A percentile compares a stretch with the other conserved stretches of the same genome.
Conservation (phyloP, 1,140 invertebrate genomes). For the Zophobas morio region DNA sequence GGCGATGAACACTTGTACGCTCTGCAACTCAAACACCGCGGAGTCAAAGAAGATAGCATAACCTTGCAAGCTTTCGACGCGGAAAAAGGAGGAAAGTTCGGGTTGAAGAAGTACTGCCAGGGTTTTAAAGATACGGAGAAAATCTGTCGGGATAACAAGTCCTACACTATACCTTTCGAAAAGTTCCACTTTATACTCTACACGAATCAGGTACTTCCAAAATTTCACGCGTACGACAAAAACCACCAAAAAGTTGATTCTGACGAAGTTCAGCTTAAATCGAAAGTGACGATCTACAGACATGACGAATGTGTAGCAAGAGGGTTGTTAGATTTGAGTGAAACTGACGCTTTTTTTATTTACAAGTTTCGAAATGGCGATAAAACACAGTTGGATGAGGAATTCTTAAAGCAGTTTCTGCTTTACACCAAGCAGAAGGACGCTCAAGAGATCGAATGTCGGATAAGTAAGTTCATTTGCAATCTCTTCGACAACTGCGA, state of each 20-base stretch:
- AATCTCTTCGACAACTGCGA: slow-evolving; percentile 1
- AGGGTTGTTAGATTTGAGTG: not conserved
- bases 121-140: slow-evolving; percentile 4
- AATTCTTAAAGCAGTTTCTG: slow-evolving; percentile 5
- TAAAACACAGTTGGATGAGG: not conserved
- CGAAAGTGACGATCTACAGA: not conserved
- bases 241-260: slow-evolving; percentile 2
- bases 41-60: slow-evolving; percentile 9
- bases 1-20: slow-evolving; percentile 20
- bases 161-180: slow-evolving; percentile 2
- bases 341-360: not conserved
- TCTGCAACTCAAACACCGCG: slow-evolving; percentile 13
- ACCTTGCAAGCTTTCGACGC: not conserved
- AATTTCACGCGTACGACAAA: not conserved
- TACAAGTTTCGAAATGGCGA: not conserved
- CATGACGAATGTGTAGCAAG: slow-evolving; percentile 15
- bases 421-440: slow-evolving; percentile 18
- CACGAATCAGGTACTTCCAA: not conserved
- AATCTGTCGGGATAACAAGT: not conserved
- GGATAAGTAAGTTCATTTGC: slow-evolving; percentile 8
- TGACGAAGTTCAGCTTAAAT: not conserved
- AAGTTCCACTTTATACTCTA: slow-evolving; percentile 28
- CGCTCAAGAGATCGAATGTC: slow-evolving; percentile 9
- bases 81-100: slow-evolving; percentile 1
- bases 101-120: slow-evolving; percentile 9